A percentile compares a stretch with the other conserved stretches of the same genome.
These are phyloP conservation scores for Halisarca cf. caerulea DNA, from an alignment of 37 sponge, comb jelly and placozoan species.

Conservation along the genomic window DNA sequence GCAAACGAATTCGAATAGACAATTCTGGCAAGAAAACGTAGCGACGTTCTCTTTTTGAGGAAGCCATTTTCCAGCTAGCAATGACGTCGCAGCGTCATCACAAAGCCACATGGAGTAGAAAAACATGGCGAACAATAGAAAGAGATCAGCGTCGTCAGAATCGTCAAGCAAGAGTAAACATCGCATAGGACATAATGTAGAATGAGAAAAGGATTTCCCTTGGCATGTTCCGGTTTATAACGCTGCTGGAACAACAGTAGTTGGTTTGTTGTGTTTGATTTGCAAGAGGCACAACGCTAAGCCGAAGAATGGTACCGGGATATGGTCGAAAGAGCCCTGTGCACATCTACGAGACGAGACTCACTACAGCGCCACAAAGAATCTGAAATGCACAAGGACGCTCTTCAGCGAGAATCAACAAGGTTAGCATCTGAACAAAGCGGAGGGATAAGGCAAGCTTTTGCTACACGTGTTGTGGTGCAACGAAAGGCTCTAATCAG, in stretches of 20 bases:
- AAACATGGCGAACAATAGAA: no score
- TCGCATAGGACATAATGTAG: no score
- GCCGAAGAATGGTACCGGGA: conserved; percentile 19
- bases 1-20: no score
- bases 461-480: conserved; percentile 5
- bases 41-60: no score
- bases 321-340: conserved; percentile 35
- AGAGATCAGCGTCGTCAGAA: no score
- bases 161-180: no score
- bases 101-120: no score
- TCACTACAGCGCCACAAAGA: conserved; percentile 33
- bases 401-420: neutral
- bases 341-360: conserved; percentile 25
- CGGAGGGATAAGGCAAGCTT: conserved; percentile 36
- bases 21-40: no score
- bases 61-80: no score
- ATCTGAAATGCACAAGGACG: conserved; percentile 41
- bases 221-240: conserved; percentile 26
- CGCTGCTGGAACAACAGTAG: neutral
- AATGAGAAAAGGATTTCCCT: conserved; percentile 3
- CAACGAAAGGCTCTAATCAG: conserved; percentile 3
- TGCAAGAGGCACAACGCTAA: conserved; percentile 15
- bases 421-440: conserved; percentile 19
- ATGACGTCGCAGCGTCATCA: no score
- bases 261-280: conserved; percentile 29